These are phyloP conservation scores for Lontra canadensis DNA, from an alignment of 2,113 vertebrate species.

Conservation along the genomic window DNA sequence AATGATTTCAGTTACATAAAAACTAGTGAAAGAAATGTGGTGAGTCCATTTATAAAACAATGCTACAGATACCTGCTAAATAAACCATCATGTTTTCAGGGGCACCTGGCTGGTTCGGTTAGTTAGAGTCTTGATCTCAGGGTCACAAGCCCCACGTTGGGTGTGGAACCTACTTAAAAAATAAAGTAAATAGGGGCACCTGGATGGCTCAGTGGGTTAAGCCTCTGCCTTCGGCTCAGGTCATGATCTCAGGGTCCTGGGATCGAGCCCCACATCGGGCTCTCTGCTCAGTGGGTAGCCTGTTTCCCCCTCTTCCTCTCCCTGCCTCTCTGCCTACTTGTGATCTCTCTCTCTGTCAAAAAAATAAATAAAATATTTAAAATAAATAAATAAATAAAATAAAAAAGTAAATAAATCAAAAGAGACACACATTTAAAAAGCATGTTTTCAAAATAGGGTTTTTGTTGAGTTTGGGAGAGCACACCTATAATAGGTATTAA, in stretches of 20 bases:
- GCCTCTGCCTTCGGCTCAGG: too few species aligned
- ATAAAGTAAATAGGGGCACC: not conserved
- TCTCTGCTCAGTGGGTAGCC: too few species aligned
- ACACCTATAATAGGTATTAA: not conserved
- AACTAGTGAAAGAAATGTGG: not conserved
- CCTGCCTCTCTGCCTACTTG: too few species aligned
- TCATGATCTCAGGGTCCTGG: too few species aligned
- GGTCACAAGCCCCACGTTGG: not conserved
- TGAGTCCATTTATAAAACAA: constrained; percentile 37
- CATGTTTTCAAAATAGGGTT: not conserved
- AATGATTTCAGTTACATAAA: constrained; percentile 16
- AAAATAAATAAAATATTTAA: too few species aligned
- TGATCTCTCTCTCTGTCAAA: too few species aligned
- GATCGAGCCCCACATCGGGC: too few species aligned
- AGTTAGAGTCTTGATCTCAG: not conserved
- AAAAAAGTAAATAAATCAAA: not conserved
- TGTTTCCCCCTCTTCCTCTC: too few species aligned
- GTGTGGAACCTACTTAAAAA: not conserved
- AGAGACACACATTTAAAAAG: not conserved
- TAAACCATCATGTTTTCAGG: not conserved
- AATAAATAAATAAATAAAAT: not conserved
- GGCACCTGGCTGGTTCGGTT: not conserved
- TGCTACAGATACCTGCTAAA: not conserved
- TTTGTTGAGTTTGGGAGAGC: not conserved
- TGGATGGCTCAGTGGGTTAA: too few species aligned